Conservation (phyloP, 2,888 invertebrate genomes). For the Drosophila borealis region DNA sequence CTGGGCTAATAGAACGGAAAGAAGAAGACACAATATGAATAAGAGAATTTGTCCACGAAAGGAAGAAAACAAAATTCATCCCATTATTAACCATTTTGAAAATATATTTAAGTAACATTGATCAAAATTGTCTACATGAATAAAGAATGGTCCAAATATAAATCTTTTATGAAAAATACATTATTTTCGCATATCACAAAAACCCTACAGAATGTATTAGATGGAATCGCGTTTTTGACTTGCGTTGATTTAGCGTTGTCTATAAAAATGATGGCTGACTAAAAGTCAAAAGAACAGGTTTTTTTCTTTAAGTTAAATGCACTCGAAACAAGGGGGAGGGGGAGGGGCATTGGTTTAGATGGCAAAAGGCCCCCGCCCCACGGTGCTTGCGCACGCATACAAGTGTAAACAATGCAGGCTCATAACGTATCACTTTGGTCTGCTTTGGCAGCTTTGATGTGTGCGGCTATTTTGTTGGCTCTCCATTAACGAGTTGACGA, state of each 20-base stretch:
- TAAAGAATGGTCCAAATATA: too few species aligned
- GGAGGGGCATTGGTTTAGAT: conserved; percentile 12
- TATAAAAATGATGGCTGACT: conserved; percentile 30
- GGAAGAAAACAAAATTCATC: background rate
- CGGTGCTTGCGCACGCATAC: conserved; percentile 23
- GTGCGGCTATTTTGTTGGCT: conserved; percentile 22
- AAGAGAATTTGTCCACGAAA: background rate
- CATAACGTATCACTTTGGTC: conserved; percentile 40
- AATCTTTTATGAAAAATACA: too few species aligned
- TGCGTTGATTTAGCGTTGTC: conserved; percentile 12
- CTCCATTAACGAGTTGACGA: conserved; percentile 40
- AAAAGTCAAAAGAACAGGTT: conserved; percentile 57
- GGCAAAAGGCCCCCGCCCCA: conserved; percentile 15
- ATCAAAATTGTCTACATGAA: too few species aligned
- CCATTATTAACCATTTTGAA: too few species aligned
- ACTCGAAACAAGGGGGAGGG: conserved; percentile 8
- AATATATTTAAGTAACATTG: too few species aligned
- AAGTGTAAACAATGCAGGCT: conserved; percentile 65
- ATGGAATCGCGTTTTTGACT: background rate
- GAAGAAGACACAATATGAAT: background rate
- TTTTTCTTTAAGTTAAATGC: conserved; percentile 34
- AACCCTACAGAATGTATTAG: background rate
- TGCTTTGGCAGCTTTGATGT: conserved; percentile 31
- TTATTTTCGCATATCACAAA: background rate
- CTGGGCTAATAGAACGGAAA: background rate